Conservation (phyloP, 2,797 vertebrate species). For the Rhincodon typus region DNA sequence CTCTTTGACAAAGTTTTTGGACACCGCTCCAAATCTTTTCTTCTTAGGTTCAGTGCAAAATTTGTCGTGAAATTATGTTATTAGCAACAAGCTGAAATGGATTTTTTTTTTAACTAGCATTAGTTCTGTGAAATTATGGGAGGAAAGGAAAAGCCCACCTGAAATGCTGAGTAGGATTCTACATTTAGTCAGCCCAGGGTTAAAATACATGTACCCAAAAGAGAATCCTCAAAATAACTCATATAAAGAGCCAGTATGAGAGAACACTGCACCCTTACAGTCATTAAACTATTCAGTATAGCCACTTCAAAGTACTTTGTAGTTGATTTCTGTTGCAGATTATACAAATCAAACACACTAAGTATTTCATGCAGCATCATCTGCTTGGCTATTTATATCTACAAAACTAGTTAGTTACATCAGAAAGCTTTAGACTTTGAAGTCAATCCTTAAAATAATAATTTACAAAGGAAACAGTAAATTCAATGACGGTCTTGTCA, state of each 20-base stretch:
- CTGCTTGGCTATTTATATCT: not conserved
- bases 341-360: conserved; percentile 16
- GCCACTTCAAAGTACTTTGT: not conserved
- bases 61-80: not conserved
- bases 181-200: not conserved
- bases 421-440: not conserved
- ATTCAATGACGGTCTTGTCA: not conserved
- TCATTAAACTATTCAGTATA: not conserved
- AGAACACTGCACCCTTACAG: not conserved
- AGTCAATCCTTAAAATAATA: not conserved
- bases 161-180: not conserved
- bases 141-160: not conserved
- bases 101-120: not conserved
- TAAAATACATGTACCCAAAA: not conserved
- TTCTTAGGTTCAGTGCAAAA: no score
- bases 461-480: conserved; percentile 17
- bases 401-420: not conserved
- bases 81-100: not conserved
- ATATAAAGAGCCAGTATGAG: not conserved
- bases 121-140: not conserved
- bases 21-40: no score
- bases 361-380: not conserved
- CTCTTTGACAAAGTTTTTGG: no score
- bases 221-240: not conserved
- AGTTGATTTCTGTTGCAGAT: not conserved